Base-by-base conservation (phyloP, 2,888 invertebrate genomes). In the Polyommatus iphigenia region DNA sequence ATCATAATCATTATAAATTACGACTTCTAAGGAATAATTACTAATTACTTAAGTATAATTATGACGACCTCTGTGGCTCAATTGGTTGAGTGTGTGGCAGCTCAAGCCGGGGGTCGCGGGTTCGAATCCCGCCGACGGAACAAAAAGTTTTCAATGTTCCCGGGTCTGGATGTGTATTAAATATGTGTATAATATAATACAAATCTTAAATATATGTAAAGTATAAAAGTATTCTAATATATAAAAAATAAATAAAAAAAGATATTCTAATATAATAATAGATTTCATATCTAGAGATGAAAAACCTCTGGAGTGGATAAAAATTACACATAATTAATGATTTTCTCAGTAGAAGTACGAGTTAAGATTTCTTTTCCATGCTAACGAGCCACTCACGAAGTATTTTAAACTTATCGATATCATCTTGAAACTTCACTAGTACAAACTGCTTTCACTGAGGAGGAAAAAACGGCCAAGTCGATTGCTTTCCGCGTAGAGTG, bases 361-460 rank as follows among this genome's bases (percentile, higher is more conserved):
- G 50, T 24, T n/a, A 32, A 54, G 75, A 54, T 75, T 75, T 75
- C 50, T 50, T 54, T 50, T 50, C 18, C 54, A 75, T 75, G 54
- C 75, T 54, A 75, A 75, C 75, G 75, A 75, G 75, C 75, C 54
- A 54, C 75, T 75, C 32, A 18, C 75, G 13, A 54, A 75, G 75
- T 75, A 54, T 75, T 75, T 75, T 75, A 75, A 75, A 75, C 46
- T 75, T 75, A 75, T 75, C 75, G 75, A 75, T 75, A 75, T 75
- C 75, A 75, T 75, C 73, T 73, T 46, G 50, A 75, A 50, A 75
- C 75, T 75, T 75, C 29, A 77, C 72, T 73, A 77, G 18, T 36
- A 36, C 71, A 20, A 36, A 77, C 57, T 41, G 41, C 57, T 73
- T 77, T 77, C 50, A 71, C 67, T 77, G 50, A 46, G 50, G 75